A percentile compares a stretch with the other conserved stretches of the same genome.
Evolutionary conservation across 1,140 invertebrate genomes (phyloP).

Genomic region (Ctenoplectra terminalis): DNA sequence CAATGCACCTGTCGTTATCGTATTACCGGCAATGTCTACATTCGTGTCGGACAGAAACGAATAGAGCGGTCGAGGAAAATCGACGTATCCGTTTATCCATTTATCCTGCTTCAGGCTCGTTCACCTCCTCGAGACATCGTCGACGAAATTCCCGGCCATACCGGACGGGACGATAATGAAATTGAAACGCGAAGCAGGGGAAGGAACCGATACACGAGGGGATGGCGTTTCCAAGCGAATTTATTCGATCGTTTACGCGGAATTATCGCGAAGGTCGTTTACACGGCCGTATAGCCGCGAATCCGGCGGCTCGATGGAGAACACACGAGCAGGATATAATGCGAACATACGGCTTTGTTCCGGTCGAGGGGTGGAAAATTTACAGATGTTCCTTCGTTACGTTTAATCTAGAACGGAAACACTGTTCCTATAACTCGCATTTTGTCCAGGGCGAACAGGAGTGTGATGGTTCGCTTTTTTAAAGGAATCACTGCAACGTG

Average conservation of each 20-base stretch:
- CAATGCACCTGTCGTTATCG: background rate
- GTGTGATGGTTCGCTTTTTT: too few relatives aligned
- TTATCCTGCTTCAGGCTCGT: background rate
- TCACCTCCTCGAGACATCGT: background rate
- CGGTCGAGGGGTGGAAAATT: background rate
- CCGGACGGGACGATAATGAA: background rate
- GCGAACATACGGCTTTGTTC: background rate
- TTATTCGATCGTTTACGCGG: constrained; percentile 5
- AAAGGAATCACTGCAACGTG: too few relatives aligned
- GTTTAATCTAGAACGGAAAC: background rate
- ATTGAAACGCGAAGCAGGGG: background rate
- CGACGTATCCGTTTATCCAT: background rate
- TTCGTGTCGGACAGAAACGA: background rate
- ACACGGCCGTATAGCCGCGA: background rate
- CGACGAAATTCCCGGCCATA: background rate
- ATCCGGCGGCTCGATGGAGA: background rate
- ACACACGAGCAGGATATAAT: background rate
- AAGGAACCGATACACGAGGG: background rate
- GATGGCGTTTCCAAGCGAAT: background rate
- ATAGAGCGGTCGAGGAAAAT: background rate
- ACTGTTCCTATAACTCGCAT: background rate
- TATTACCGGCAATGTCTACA: background rate
- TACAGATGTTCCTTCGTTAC: constrained; percentile 7
- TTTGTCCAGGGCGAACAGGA: background rate
- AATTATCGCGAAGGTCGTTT: constrained; percentile 10